These are phyloP conservation scores for Andrena minutula DNA, from an alignment of 2,888 invertebrate species.

Conservation along the genomic window DNA sequence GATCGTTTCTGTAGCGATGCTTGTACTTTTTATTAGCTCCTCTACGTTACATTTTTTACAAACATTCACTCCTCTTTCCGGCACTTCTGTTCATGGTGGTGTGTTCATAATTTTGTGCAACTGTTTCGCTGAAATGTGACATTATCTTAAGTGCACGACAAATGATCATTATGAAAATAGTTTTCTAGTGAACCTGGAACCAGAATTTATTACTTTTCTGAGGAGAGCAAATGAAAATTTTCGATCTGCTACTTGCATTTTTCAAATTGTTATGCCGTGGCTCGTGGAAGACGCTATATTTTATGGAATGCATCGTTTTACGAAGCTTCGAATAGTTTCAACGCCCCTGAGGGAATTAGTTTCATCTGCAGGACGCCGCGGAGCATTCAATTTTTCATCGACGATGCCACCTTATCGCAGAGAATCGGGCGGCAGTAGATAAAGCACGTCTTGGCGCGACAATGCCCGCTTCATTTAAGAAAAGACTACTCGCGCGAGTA, in stretches of 20 bases:
- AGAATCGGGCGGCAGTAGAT: constrained; percentile 46
- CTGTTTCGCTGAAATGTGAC: too few species aligned
- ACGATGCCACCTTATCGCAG: constrained; percentile 28
- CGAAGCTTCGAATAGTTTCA: constrained; percentile 12
- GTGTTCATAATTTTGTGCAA: too few species aligned
- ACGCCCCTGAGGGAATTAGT: constrained; percentile 41
- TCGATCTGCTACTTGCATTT: not conserved
- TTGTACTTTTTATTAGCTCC: too few species aligned
- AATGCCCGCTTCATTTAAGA: constrained; percentile 62
- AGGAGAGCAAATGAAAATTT: too few species aligned
- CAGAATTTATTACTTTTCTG: too few species aligned
- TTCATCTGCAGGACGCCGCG: constrained; percentile 35
- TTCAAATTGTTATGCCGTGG: not conserved
- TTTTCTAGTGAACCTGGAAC: too few species aligned
- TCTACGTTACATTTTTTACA: too few species aligned
- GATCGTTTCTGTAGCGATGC: too few species aligned
- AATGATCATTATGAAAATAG: too few species aligned
- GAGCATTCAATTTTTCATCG: constrained; percentile 27
- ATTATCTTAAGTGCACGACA: too few species aligned
- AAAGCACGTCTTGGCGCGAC: constrained; percentile 63
- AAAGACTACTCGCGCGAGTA: constrained; percentile 55
- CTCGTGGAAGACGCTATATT: not conserved
- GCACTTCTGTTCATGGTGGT: too few species aligned
- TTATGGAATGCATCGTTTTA: not conserved
- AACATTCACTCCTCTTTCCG: too few species aligned